Evolutionary conservation across 1,140 invertebrate genomes (phyloP), one percentile per base, ranked within the genome.

Genomic region (Riptortus pedestris): DNA sequence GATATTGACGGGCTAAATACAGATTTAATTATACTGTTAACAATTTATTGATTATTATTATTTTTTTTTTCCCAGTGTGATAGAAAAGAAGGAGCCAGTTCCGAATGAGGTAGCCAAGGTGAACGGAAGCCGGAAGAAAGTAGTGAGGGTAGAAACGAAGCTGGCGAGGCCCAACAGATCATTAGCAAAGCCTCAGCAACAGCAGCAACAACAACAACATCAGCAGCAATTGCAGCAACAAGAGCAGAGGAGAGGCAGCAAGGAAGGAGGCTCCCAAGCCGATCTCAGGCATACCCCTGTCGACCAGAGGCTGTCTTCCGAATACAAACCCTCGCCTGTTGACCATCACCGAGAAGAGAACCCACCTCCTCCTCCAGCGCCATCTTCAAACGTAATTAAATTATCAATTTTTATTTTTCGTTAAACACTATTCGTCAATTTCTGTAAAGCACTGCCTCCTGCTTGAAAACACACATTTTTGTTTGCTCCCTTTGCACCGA

Each of bases 21-120:
- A n/a, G n/a, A n/a, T n/a, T n/a, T n/a, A n/a, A n/a, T n/a, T n/a
- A n/a, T n/a, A n/a, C n/a, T n/a, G n/a, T n/a, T n/a, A n/a, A n/a
- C n/a, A n/a, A n/a, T n/a, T n/a, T n/a, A n/a, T n/a, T n/a, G n/a
- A n/a, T n/a, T n/a, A n/a, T n/a, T n/a, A n/a, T n/a, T n/a, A n/a
- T n/a, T 26, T 24, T 26, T 24, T 55, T 55, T 55, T 14, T 55
- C 24, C 12, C 51, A 55, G 51, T 55, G 18, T 24, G 24, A 24
- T 55, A 60, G 90, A 93, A 73, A 79, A 87, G 67, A 89, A 86
- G 14, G 88, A 91, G 73, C 83, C 81, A 26, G 82, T 81, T 2
- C 78, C 77, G 3, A 76, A 72, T 68, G 66, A 75, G 11, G 74
- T 73, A 67, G 74, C 71, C 63, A 77, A 79, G 64, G 67, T 73